Conservation (phyloP, 1,140 invertebrate genomes). For the Dinothrombium tinctorium region DNA sequence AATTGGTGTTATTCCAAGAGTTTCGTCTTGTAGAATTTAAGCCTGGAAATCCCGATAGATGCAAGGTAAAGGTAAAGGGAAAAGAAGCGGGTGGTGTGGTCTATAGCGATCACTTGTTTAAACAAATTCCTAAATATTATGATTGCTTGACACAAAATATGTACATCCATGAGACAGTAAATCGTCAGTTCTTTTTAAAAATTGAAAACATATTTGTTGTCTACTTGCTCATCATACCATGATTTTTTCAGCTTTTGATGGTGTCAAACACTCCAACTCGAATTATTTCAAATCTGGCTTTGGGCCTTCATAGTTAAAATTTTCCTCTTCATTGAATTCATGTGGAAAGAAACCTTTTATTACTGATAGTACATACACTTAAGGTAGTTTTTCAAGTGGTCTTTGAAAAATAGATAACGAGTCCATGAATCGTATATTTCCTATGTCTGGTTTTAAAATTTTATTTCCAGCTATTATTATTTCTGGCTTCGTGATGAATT, state of each 20-base stretch:
- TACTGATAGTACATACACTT: background rate
- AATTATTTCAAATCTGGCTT: background rate
- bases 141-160: background rate
- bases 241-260: background rate
- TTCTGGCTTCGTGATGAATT: background rate
- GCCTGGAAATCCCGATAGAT: background rate
- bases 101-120: background rate
- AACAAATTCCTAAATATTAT: background rate
- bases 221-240: background rate
- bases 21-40: background rate
- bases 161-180: background rate
- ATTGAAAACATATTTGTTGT: background rate
- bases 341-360: background rate
- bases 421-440: background rate
- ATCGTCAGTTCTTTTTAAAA: background rate
- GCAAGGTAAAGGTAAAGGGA: background rate
- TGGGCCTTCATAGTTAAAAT: background rate
- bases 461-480: background rate
- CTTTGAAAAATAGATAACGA: background rate
- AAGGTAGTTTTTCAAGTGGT: background rate
- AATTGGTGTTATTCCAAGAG: background rate
- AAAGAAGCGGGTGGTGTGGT: background rate
- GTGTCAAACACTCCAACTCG: background rate
- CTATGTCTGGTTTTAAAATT: background rate
- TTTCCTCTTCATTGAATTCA: background rate